Percentiles rank a stretch among this genome's conserved stretches.
These are phyloP conservation scores for Peromyscus aztecus DNA, from an alignment of 2,797 vertebrate species.

Conservation along the genomic window DNA sequence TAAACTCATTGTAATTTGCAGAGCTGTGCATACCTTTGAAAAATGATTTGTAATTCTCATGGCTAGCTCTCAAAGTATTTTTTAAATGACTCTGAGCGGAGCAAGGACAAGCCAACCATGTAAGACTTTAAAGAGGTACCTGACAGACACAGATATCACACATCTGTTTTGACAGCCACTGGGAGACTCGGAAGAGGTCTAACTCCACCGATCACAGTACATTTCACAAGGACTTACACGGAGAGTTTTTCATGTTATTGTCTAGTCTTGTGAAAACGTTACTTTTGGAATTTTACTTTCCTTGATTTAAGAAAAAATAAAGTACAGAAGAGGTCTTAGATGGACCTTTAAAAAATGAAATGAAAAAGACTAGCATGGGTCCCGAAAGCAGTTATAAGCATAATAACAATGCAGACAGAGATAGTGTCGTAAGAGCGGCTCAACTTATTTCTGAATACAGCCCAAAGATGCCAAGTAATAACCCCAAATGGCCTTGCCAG, in stretches of 20 bases:
- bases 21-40: slow-evolving; percentile 80
- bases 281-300: slow-evolving; percentile 69
- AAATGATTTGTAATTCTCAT: slow-evolving; percentile 85
- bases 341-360: slow-evolving; percentile 47
- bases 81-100: slow-evolving; percentile 81
- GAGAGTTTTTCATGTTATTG: slow-evolving; percentile 33
- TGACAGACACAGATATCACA: slow-evolving; percentile 62
- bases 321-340: slow-evolving; percentile 66
- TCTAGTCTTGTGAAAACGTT: slow-evolving; percentile 27
- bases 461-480: slow-evolving; percentile 71
- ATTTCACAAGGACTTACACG: slow-evolving; percentile 59
- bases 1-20: slow-evolving; percentile 84
- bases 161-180: slow-evolving; percentile 70
- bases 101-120: slow-evolving; percentile 76
- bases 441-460: slow-evolving; percentile 73
- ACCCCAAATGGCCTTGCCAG: slow-evolving; percentile 63
- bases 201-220: slow-evolving; percentile 65
- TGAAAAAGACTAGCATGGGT: slow-evolving; percentile 60
- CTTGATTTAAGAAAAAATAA: slow-evolving; percentile 57
- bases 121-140: slow-evolving; percentile 73
- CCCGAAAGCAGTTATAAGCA: slow-evolving; percentile 76
- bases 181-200: slow-evolving; percentile 49
- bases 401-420: slow-evolving; percentile 74
- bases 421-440: slow-evolving; percentile 56
- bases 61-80: slow-evolving; percentile 83